phyloP scores from a whole-genome alignment of 1,140 invertebrate species.

The Sinonovacula constricta region DNA sequence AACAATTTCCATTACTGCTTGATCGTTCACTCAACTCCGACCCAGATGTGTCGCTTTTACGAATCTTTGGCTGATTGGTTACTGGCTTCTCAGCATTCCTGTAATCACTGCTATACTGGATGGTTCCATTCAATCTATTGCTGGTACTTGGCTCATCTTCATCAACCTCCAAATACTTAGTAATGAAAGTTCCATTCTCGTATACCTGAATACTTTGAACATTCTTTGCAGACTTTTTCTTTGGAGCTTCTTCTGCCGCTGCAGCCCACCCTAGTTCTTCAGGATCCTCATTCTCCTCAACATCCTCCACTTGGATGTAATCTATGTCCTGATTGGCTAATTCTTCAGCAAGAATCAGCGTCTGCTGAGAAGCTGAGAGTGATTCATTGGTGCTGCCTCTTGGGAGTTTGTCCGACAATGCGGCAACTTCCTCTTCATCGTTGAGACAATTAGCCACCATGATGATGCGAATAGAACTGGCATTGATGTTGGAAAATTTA shows the following conservation, averaged over 20 bases:
- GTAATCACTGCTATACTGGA: constrained; percentile 63
- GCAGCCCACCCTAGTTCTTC: constrained; percentile 16
- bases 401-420: neutral
- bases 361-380: neutral
- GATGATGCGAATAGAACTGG: constrained; percentile 87
- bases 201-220: constrained; percentile 55
- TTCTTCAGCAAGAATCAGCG: neutral
- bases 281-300: constrained; percentile 4
- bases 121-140: constrained; percentile 57
- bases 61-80: neutral
- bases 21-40: constrained; percentile 13
- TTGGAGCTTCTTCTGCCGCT: neutral
- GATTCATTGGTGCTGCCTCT: neutral
- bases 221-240: constrained; percentile 2
- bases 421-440: constrained; percentile 14
- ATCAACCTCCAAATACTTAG: constrained; percentile 57
- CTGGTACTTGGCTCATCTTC: constrained; percentile 42
- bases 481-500: constrained; percentile 90
- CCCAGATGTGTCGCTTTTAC: constrained; percentile 19
- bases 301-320: too few relatives aligned
- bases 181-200: constrained; percentile 58
- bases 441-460: constrained; percentile 85
- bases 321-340: neutral
- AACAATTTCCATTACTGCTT: constrained; percentile 27
- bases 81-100: constrained; percentile 54